phyloP scores from a whole-genome alignment of 2,797 vertebrate genomes.

The Halcyon leucocephala region DNA sequence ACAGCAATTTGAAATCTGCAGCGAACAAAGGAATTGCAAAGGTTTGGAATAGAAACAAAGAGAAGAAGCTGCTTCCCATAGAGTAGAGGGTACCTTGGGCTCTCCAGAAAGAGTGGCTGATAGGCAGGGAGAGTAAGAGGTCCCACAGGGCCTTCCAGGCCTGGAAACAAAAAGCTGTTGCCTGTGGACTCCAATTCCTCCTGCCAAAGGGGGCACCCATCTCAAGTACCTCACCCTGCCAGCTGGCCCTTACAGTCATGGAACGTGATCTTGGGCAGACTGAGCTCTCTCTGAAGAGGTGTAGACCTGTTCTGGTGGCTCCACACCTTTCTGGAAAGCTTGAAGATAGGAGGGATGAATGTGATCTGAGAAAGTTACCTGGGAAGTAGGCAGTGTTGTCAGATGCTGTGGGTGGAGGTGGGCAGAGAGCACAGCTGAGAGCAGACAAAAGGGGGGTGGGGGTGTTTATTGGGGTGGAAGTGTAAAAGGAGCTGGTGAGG shows the following conservation, averaged over 20 bases:
- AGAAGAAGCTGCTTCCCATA: background rate
- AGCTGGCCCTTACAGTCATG: background rate
- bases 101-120: background rate
- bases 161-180: background rate
- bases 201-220: background rate
- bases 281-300: background rate
- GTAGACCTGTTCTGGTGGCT: background rate
- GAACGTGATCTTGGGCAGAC: background rate
- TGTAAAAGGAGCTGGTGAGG: background rate
- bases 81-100: background rate
- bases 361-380: background rate
- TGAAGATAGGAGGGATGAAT: background rate
- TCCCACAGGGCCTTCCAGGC: background rate
- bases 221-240: background rate
- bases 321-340: background rate
- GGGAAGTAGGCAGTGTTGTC: background rate
- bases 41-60: conserved; percentile 7
- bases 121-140: background rate
- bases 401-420: background rate
- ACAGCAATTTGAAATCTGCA: conserved; percentile 29
- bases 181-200: background rate
- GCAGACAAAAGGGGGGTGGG: background rate
- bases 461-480: background rate
- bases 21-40: conserved; percentile 6
- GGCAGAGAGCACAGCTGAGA: background rate